A percentile compares a stretch with the other conserved stretches of the same genome.
These are phyloP conservation scores for Vidua chalybeata DNA, from an alignment of 2,113 vertebrate species.

Conservation along the genomic window DNA sequence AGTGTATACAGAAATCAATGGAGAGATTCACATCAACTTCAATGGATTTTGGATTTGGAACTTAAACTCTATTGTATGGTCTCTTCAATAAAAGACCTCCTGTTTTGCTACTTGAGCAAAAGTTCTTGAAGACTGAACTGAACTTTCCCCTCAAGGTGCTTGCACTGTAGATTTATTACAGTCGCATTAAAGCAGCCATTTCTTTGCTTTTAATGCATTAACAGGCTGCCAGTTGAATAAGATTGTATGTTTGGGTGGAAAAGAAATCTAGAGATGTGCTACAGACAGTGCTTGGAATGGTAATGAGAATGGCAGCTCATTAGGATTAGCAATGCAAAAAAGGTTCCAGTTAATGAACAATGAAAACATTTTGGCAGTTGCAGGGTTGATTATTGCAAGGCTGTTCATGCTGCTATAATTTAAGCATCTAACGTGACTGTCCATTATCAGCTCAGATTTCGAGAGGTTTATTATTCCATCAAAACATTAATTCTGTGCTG, in stretches of 20 bases:
- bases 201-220: conserved; percentile 16
- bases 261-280: conserved; percentile 46
- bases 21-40: background rate
- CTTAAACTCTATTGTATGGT: background rate
- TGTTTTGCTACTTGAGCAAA: conserved; percentile 20
- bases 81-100: background rate
- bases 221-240: conserved; percentile 26
- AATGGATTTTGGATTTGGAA: conserved; percentile 1
- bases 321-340: conserved; percentile 67
- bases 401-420: conserved; percentile 23
- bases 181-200: background rate
- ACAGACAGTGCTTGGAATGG: conserved; percentile 21
- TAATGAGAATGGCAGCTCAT: conserved; percentile 52
- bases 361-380: conserved; percentile 59
- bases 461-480: conserved; percentile 60
- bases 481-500: conserved; percentile 33
- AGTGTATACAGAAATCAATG: background rate
- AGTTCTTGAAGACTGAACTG: background rate
- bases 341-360: conserved; percentile 67
- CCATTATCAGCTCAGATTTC: conserved; percentile 63
- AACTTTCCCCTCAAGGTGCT: conserved; percentile 20
- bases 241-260: conserved; percentile 41
- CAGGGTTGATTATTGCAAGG: background rate
- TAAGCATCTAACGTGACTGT: conserved; percentile 55
- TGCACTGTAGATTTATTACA: conserved; percentile 24